A percentile compares a stretch with the other conserved stretches of the same genome.
Conservation (phyloP, 1,140 invertebrate genomes). For the Pemphigus obesinymphae region DNA sequence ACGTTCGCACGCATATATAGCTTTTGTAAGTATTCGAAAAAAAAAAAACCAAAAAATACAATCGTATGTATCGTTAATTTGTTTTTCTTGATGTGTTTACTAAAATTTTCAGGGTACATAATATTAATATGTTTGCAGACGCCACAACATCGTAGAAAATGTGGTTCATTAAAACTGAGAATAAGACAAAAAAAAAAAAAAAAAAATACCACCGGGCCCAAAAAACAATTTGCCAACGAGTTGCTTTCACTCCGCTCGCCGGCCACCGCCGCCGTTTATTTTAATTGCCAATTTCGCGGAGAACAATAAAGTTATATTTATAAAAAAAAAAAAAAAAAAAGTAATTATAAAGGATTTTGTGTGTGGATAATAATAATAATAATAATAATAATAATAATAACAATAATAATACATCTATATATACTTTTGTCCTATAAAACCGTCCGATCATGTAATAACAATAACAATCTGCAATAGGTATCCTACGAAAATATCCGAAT, state of each 20-base stretch:
- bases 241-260: constrained; percentile 2
- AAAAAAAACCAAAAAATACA: too few relatives aligned
- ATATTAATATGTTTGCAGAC: too few relatives aligned
- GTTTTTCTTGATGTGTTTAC: too few relatives aligned
- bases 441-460: neutral
- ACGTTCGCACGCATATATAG: too few relatives aligned
- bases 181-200: too few relatives aligned
- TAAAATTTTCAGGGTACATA: too few relatives aligned
- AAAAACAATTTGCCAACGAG: constrained; percentile 22
- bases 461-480: neutral
- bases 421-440: neutral
- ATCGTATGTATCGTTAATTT: too few relatives aligned
- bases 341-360: neutral
- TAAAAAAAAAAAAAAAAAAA: neutral
- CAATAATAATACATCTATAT: too few relatives aligned
- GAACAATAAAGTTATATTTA: neutral
- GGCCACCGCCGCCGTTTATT: neutral
- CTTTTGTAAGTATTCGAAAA: too few relatives aligned
- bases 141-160: too few relatives aligned
- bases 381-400: too few relatives aligned
- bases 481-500: neutral
- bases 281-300: constrained; percentile 10
- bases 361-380: neutral
- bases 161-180: neutral
- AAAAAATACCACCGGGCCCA: neutral